Percentiles rank a stretch among this genome's conserved stretches.
Evolutionary conservation across 1,140 invertebrate species (phyloP).

Genomic region (Matsumurasca onukii): DNA sequence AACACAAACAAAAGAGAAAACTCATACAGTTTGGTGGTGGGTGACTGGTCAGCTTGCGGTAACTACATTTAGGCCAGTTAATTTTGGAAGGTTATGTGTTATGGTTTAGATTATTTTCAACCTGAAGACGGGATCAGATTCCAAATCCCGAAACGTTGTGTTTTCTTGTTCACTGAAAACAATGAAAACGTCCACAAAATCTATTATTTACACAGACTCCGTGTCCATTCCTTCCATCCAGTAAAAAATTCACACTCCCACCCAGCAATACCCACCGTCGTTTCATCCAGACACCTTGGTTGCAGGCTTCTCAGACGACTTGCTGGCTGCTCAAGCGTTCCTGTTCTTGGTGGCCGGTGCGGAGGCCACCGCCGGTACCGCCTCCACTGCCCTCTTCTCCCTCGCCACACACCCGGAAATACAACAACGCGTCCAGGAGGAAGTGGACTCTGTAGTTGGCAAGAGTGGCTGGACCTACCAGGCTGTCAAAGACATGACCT

Average conservation of each 20-base stretch:
- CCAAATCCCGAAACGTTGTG: too few relatives aligned
- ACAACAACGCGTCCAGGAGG: slow-evolving; percentile 57
- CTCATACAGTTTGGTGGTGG: too few relatives aligned
- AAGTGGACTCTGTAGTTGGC: slow-evolving; percentile 54
- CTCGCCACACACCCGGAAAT: slow-evolving; percentile 55
- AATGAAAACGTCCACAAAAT: too few relatives aligned
- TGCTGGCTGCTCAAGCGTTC: slow-evolving; percentile 47
- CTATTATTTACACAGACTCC: not conserved
- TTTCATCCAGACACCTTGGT: not conserved
- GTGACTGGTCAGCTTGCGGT: too few relatives aligned
- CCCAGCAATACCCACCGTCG: not conserved
- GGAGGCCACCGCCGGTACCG: slow-evolving; percentile 56
- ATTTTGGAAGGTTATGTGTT: not conserved
- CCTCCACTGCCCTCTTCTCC: slow-evolving; percentile 50
- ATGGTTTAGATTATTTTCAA: too few relatives aligned
- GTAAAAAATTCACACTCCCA: not conserved
- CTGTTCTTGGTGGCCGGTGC: slow-evolving; percentile 57
- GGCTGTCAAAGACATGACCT: slow-evolving; percentile 37
- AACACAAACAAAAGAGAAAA: too few relatives aligned
- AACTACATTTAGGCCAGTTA: not conserved
- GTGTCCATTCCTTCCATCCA: not conserved
- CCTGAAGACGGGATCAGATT: too few relatives aligned
- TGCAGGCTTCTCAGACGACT: slow-evolving; percentile 4
- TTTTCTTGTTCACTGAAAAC: too few relatives aligned
- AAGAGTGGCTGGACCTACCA: slow-evolving; percentile 46